Conservation (phyloP, 2,888 invertebrate species). For the Bimastos eiseni region DNA sequence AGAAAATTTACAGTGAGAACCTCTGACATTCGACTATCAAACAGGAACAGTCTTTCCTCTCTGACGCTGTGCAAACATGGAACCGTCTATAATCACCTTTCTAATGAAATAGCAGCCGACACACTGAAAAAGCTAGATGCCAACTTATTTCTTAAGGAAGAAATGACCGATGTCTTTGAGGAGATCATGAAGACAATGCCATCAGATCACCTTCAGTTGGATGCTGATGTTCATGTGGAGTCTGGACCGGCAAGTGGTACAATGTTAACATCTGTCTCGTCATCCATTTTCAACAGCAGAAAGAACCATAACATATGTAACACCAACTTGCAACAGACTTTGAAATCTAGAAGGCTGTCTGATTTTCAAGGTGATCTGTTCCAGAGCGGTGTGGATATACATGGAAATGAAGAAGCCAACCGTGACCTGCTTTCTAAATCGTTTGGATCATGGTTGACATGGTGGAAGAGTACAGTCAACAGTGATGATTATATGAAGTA, state of each 20-base stretch:
- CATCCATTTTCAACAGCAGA: constrained; percentile 51
- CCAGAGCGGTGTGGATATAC: neutral
- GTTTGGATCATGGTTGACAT: constrained; percentile 57
- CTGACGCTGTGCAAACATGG: constrained; percentile 54
- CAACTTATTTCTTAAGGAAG: constrained; percentile 59
- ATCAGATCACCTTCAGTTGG: constrained; percentile 55
- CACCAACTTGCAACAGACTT: constrained; percentile 44
- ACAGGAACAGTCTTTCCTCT: constrained; percentile 58
- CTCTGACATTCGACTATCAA: constrained; percentile 60
- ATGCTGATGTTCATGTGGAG: constrained; percentile 47
- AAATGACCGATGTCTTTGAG: constrained; percentile 60
- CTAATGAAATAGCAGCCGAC: constrained; percentile 59
- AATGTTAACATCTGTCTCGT: constrained; percentile 55
- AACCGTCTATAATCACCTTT: constrained; percentile 61
- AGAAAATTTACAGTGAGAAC: constrained; percentile 54
- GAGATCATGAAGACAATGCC: constrained; percentile 62
- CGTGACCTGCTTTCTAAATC: constrained; percentile 6
- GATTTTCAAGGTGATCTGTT: neutral
- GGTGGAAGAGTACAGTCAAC: constrained; percentile 60
- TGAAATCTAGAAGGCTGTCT: neutral
- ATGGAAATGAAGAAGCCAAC: neutral
- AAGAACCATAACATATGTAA: constrained; percentile 55
- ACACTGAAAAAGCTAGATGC: constrained; percentile 59
- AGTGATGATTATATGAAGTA: constrained; percentile 62
- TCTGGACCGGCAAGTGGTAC: constrained; percentile 40